Percentiles rank a stretch among this genome's conserved stretches.
phyloP scores from a whole-genome alignment of 2,113 vertebrate genomes.

The Rhea americana region DNA sequence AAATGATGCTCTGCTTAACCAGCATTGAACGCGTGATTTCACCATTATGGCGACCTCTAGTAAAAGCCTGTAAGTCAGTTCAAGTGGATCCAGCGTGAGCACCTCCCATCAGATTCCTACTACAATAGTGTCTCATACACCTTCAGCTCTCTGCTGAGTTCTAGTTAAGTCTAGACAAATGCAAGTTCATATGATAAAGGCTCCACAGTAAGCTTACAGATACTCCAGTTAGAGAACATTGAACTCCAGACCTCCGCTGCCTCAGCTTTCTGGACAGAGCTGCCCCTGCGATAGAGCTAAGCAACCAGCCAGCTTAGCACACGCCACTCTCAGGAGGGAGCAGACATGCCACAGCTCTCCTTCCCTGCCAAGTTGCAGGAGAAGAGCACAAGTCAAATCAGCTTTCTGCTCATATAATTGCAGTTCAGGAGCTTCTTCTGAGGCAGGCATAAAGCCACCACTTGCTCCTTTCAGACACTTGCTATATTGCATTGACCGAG shows the following conservation, averaged over 20 bases:
- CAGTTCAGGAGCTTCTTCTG: not conserved
- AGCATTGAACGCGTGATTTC: not conserved
- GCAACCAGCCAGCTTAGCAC: not conserved
- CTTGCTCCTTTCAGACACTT: not conserved
- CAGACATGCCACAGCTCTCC: not conserved
- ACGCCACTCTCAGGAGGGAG: rapidly evolving
- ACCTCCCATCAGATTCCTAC: not conserved
- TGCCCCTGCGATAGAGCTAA: rapidly evolving
- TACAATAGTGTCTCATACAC: not conserved
- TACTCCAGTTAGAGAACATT: not conserved
- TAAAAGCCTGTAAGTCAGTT: not conserved
- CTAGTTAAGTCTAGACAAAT: not conserved
- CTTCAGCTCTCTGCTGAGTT: not conserved
- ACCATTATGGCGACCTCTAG: not conserved
- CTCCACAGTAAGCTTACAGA: not conserved
- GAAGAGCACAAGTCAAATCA: not conserved
- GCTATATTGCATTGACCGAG: not conserved
- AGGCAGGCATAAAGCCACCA: not conserved
- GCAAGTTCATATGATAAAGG: not conserved
- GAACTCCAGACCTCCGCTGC: not conserved
- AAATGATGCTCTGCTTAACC: not conserved
- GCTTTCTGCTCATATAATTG: not conserved
- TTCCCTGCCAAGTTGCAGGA: not conserved
- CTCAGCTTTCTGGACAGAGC: not conserved
- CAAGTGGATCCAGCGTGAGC: not conserved